Evolutionary conservation across 2,113 vertebrate genomes (phyloP).

Genomic region (Stegostoma tigrinum): DNA sequence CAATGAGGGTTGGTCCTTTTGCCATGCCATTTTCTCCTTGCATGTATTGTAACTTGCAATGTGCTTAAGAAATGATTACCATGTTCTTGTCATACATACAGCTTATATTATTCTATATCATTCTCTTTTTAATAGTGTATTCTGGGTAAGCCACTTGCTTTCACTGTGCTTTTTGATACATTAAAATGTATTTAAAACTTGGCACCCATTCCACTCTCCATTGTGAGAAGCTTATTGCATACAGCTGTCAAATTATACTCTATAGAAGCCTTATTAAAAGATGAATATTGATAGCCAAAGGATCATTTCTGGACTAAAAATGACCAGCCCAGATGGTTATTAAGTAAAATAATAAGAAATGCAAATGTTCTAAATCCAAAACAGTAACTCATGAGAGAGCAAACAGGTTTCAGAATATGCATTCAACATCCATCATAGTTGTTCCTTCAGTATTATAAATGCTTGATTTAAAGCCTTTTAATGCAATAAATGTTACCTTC

Average conservation of each 20-base stretch:
- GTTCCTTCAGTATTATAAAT: not conserved
- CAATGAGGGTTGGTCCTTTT: not conserved
- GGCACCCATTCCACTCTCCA: not conserved
- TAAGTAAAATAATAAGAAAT: not conserved
- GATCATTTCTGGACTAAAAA: not conserved
- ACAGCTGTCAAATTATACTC: not conserved
- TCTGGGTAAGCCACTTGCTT: not conserved
- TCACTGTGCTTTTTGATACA: not conserved
- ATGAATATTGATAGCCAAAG: not conserved
- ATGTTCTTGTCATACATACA: too few species aligned
- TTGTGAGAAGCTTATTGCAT: not conserved
- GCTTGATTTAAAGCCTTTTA: not conserved
- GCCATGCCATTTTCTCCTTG: not conserved
- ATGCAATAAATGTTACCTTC: not conserved
- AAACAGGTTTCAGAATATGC: not conserved
- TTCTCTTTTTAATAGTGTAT: too few species aligned
- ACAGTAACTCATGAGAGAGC: conserved; percentile 2
- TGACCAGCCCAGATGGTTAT: conserved; percentile 20
- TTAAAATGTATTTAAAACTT: not conserved
- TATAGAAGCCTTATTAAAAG: not conserved
- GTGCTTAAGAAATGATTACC: not conserved
- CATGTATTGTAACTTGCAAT: not conserved
- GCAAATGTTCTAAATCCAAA: not conserved
- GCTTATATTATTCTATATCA: not conserved
- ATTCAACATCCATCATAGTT: not conserved